Evolutionary conservation across 30 jellyfish, hydroid and myxozoan genomes (phyloP).

Genomic region (Hydractinia echinata): DNA sequence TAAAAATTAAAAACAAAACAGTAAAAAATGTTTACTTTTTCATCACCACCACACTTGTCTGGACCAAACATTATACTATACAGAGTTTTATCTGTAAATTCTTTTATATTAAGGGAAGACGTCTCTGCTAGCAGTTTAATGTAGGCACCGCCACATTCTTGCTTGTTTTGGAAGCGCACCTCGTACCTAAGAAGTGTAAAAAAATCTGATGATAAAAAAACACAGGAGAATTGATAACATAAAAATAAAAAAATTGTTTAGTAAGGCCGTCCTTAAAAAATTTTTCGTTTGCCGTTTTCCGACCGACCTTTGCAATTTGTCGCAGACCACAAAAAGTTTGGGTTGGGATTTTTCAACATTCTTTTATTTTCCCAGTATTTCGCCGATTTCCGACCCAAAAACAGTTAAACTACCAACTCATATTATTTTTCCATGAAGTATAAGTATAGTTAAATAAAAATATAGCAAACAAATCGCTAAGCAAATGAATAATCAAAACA

Average conservation of each 20-base stretch:
- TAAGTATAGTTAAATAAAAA: too few relatives aligned
- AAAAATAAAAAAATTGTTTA: neutral
- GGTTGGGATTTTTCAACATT: too few relatives aligned
- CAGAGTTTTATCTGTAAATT: conserved; percentile 64
- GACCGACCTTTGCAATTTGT: too few relatives aligned
- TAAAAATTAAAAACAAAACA: neutral
- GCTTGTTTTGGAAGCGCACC: conserved; percentile 69
- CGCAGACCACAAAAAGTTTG: too few relatives aligned
- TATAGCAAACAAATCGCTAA: too few relatives aligned
- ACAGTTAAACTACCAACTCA: too few relatives aligned
- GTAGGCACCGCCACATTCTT: conserved; percentile 96
- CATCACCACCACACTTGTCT: conserved; percentile 83
- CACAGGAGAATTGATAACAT: neutral
- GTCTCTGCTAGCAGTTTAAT: conserved; percentile 68
- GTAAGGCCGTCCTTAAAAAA: too few relatives aligned
- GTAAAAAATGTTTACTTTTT: conserved; percentile 47
- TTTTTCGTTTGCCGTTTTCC: too few relatives aligned
- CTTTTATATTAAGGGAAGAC: conserved; percentile 62
- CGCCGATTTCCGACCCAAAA: too few relatives aligned
- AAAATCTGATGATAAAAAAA: neutral
- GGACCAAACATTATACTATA: conserved; percentile 98
- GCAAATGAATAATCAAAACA: too few relatives aligned
- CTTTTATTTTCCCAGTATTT: too few relatives aligned
- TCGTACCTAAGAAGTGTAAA: conserved; percentile 51
- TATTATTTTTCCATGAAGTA: too few relatives aligned